Base-by-base conservation (phyloP, 2,888 invertebrate genomes). In the Arenicola marina region DNA sequence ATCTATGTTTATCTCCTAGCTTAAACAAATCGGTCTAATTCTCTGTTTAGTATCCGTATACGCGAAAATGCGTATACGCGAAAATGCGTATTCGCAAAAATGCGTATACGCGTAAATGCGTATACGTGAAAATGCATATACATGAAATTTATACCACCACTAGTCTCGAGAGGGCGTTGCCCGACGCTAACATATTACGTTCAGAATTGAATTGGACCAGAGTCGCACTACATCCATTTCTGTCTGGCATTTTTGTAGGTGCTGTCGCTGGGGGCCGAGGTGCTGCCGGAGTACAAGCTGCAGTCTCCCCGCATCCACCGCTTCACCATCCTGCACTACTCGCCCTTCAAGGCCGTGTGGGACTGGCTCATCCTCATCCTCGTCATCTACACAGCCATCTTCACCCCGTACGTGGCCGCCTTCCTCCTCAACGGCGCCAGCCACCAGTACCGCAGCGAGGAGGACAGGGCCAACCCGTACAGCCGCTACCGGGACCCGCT, bases 311-410 rank as follows among this genome's bases (percentile, higher is more conserved):
- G 92, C 77, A 92, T 95, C 79, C 95, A 96, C 87, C 93, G 92
- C 87, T 97, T 94, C 90, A 98, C 97, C 78, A 93, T 99, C 84
- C 89, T 98, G 76, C 98, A 98, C 87, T 98, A 98, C 87, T 95
- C 95, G 79, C 96, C 96, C 76, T 97, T 95, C 88, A 95, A 96
- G 88, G 94, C 97, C 77, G 95, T 93, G 80, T 98, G 98, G 97
- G 97, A 98, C 87, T 98, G 97, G 98, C 89, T 97, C 83, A 97
- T 97, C 78, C 81, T 88, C 48, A 89, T 98, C 78, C 88, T 98
- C 76, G 98, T 98, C 79, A 93, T 98, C 88, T 99, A 99, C 87
- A 99, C 98, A 74, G 98, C 98, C 78, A 95, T 98, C 85, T 95
- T 96, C 86, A 98, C 98, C 73, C 98, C 98, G 51, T 98, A 98